A percentile compares a stretch with the other conserved stretches of the same genome.
phyloP scores from a whole-genome alignment of 2,113 vertebrate species.

The Orycteropus afer region DNA sequence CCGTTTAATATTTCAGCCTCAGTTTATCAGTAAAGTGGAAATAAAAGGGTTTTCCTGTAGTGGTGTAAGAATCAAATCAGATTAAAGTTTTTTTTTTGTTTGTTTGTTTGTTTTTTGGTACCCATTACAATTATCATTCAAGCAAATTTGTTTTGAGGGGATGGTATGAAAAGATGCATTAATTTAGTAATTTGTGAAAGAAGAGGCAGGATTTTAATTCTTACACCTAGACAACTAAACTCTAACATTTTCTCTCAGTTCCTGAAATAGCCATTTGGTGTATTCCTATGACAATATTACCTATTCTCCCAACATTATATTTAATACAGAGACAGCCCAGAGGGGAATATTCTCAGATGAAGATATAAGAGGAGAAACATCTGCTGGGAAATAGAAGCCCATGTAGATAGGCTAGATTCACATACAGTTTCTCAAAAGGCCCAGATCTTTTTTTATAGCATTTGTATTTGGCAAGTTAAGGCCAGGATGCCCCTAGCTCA shows the following conservation, averaged over 20 bases:
- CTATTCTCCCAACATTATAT: not conserved
- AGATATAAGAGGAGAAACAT: not conserved
- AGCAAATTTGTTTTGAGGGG: not conserved
- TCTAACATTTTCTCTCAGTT: not conserved
- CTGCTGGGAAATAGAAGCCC: not conserved
- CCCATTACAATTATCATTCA: not conserved
- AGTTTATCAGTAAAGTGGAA: not conserved
- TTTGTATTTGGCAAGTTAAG: not conserved
- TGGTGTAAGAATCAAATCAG: not conserved
- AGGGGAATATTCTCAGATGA: not conserved
- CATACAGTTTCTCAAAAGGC: not conserved
- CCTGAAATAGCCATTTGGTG: not conserved
- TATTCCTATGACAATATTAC: not conserved
- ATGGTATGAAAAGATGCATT: not conserved
- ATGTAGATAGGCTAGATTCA: not conserved
- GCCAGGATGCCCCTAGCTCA: too few relatives aligned
- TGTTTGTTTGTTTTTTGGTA: not conserved
- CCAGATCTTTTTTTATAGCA: not conserved
- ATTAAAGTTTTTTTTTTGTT: not conserved
- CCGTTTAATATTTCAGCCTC: not conserved
- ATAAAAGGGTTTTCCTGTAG: not conserved
- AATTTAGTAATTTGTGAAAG: not conserved
- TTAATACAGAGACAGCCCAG: not conserved
- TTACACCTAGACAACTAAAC: not conserved
- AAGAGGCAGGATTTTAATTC: not conserved